These are phyloP conservation scores for Allophyes oxyacanthae DNA, from an alignment of 2,888 invertebrate genomes.

Conservation along the genomic window DNA sequence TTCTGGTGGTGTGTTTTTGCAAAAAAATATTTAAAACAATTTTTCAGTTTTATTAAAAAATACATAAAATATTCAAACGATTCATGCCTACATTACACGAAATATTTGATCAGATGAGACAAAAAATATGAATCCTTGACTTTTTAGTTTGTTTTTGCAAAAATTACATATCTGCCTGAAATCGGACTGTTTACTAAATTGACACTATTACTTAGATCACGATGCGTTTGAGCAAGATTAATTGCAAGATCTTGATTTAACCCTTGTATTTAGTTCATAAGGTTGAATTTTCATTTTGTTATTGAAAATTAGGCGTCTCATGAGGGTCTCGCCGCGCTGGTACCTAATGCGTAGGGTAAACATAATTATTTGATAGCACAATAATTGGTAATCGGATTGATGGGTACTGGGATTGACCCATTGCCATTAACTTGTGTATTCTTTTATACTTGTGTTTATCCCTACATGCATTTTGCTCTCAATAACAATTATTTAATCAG, in stretches of 20 bases:
- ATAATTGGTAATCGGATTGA: too few species aligned
- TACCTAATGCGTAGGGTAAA: constrained; percentile 14
- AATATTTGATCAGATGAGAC: constrained; percentile 22
- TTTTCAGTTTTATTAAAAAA: constrained; percentile 52
- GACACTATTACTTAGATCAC: constrained; percentile 25
- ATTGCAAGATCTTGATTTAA: constrained; percentile 33
- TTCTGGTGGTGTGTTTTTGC: constrained; percentile 51
- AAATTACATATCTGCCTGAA: constrained; percentile 31
- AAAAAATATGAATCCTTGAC: constrained; percentile 1
- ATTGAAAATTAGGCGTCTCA: constrained; percentile 14
- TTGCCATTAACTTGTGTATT: too few species aligned
- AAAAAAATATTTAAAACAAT: constrained; percentile 46
- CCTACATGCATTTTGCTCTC: constrained; percentile 13
- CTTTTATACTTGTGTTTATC: not conserved
- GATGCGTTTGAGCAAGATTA: constrained; percentile 17
- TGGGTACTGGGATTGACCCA: too few species aligned
- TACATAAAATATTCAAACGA: constrained; percentile 39
- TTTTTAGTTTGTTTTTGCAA: constrained; percentile 44
- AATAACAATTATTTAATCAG: constrained; percentile 20
- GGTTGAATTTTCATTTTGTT: constrained; percentile 46
- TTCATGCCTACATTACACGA: constrained; percentile 10
- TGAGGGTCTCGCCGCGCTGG: constrained; percentile 12
- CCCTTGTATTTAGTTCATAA: constrained; percentile 43
- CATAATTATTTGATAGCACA: not conserved
- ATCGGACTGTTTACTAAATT: constrained; percentile 43